phyloP scores from a whole-genome alignment of 2,797 vertebrate genomes.

The Pseudomugil tenellus region DNA sequence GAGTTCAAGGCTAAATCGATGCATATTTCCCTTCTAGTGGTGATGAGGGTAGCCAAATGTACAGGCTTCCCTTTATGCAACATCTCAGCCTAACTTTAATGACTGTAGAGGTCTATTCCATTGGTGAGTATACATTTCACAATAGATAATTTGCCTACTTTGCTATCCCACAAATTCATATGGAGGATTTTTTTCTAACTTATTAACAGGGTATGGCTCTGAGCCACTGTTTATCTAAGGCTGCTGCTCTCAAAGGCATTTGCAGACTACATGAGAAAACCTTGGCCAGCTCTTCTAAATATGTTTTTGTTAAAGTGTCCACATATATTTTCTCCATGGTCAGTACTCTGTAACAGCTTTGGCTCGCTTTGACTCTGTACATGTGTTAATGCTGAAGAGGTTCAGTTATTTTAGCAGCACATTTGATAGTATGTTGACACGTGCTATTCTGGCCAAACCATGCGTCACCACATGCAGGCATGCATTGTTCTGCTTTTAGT shows the following conservation, averaged over 20 bases:
- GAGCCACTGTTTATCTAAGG: constrained; percentile 77
- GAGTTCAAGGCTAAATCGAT: constrained; percentile 83
- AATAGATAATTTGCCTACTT: constrained; percentile 66
- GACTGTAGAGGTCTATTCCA: constrained; percentile 58
- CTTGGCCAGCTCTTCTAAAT: constrained; percentile 74
- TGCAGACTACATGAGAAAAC: constrained; percentile 66
- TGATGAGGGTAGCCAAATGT: constrained; percentile 70
- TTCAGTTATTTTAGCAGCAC: constrained; percentile 73
- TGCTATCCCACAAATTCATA: constrained; percentile 60
- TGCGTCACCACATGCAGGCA: constrained; percentile 47
- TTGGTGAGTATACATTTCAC: constrained; percentile 65
- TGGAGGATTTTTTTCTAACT: constrained; percentile 52
- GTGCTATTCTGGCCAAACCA: constrained; percentile 61
- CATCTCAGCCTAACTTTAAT: constrained; percentile 61
- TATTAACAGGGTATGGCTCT: constrained; percentile 68
- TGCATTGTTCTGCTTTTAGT: constrained; percentile 61
- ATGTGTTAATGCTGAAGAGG: constrained; percentile 76
- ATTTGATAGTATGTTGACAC: constrained; percentile 78
- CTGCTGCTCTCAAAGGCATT: constrained; percentile 70
- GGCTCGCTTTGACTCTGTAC: constrained; percentile 57
- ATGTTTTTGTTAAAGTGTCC: constrained; percentile 75
- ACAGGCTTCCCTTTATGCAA: constrained; percentile 58
- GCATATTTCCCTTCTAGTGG: constrained; percentile 80
- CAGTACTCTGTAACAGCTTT: constrained; percentile 65
- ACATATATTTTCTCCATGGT: constrained; percentile 74